Evolutionary conservation across 2,797 vertebrate species (phyloP).

Genomic region (Podarcis siculus): DNA sequence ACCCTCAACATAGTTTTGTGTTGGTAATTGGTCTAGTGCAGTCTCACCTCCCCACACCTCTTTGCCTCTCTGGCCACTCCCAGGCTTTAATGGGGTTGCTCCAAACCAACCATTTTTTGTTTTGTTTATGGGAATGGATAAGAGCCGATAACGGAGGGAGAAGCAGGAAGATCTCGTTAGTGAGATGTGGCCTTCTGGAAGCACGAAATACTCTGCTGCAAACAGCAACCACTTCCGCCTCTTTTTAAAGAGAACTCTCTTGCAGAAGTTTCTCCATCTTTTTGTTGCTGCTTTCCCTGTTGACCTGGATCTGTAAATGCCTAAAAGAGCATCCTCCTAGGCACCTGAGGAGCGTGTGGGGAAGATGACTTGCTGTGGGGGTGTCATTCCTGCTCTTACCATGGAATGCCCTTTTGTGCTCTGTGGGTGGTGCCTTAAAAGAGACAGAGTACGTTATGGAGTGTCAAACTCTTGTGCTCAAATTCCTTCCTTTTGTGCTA

Average conservation of each 20-base stretch:
- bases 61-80: no score
- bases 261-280: constrained; percentile 6
- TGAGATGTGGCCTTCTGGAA: not conserved
- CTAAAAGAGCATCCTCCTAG: not conserved
- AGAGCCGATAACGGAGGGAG: rapidly evolving
- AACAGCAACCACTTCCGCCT: constrained; percentile 5
- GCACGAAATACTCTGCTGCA: constrained; percentile 10
- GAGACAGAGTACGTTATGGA: constrained; percentile 21
- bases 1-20: not conserved
- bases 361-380: constrained; percentile 19
- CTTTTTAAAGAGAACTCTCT: not conserved
- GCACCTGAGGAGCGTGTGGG: not conserved
- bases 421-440: not conserved
- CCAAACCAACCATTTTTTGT: not conserved
- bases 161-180: not conserved
- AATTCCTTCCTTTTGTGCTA: constrained; percentile 55
- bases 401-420: constrained; percentile 3
- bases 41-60: not conserved
- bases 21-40: not conserved
- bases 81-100: not conserved
- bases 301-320: not conserved
- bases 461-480: constrained; percentile 29
- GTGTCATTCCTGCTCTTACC: not conserved
- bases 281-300: not conserved
- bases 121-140: not conserved